phyloP scores from a whole-genome alignment of 2,888 invertebrate genomes.

The Archips crataeganus region DNA sequence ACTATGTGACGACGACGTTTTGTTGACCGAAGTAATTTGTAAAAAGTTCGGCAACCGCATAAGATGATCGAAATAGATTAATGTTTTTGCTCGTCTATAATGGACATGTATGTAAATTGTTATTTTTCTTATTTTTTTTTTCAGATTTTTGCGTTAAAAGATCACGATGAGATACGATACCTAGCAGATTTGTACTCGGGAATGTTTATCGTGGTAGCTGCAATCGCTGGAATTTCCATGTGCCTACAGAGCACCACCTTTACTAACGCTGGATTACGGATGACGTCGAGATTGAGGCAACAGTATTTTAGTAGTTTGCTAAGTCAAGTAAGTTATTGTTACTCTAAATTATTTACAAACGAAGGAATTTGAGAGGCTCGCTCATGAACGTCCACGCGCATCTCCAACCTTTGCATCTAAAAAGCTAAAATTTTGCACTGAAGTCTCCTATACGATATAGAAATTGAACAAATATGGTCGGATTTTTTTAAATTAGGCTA shows the following conservation, averaged over 20 bases:
- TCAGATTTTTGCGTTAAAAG: conserved; percentile 86
- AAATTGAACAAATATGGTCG: too few relatives aligned
- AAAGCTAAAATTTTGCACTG: too few relatives aligned
- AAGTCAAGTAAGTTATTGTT: conserved; percentile 70
- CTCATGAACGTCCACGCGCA: too few relatives aligned
- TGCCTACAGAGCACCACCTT: conserved; percentile 90
- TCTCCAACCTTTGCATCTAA: too few relatives aligned
- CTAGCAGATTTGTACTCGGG: conserved; percentile 88
- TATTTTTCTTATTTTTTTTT: conserved; percentile 46
- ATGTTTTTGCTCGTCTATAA: too few relatives aligned
- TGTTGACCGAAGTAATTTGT: too few relatives aligned
- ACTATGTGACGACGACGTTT: too few relatives aligned
- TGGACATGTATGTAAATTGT: too few relatives aligned
- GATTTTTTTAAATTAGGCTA: too few relatives aligned
- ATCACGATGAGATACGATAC: conserved; percentile 82
- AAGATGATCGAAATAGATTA: too few relatives aligned
- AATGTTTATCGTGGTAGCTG: conserved; percentile 88
- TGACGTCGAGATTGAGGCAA: conserved; percentile 88
- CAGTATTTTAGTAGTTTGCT: conserved; percentile 83
- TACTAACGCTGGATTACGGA: conserved; percentile 90
- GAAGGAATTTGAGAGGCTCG: neutral
- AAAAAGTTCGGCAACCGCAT: too few relatives aligned
- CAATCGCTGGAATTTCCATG: conserved; percentile 88
- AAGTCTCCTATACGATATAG: too few relatives aligned
- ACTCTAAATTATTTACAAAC: neutral